These are phyloP conservation scores for Drosophila ogumai DNA, from an alignment of 1,140 invertebrate species.

Conservation along the genomic window DNA sequence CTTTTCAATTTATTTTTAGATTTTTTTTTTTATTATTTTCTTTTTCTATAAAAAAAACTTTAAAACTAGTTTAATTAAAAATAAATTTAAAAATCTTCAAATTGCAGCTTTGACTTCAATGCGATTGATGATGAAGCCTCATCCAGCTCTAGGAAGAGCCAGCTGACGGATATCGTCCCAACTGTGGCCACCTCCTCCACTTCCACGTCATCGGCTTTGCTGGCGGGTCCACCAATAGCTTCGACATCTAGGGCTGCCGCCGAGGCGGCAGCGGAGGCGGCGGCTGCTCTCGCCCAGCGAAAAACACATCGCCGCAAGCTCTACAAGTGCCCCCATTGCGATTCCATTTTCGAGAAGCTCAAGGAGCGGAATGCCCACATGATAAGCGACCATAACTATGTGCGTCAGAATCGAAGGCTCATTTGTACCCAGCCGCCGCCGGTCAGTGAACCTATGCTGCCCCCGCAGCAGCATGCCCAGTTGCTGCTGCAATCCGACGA, in stretches of 20 bases:
- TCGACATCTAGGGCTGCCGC: constrained; percentile 70
- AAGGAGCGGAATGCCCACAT: constrained; percentile 83
- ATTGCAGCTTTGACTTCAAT: constrained; percentile 72
- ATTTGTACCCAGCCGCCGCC: constrained; percentile 68
- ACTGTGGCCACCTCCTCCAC: constrained; percentile 48
- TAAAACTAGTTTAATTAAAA: neutral
- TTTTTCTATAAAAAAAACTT: too few species aligned
- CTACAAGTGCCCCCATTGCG: constrained; percentile 80
- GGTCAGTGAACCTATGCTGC: constrained; percentile 24
- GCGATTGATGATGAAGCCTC: constrained; percentile 56
- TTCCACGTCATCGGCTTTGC: constrained; percentile 69
- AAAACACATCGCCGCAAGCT: constrained; percentile 67
- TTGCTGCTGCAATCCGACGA: constrained; percentile 25
- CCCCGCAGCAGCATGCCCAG: constrained; percentile 32
- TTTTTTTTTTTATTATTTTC: too few species aligned
- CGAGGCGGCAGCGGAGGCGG: constrained; percentile 63
- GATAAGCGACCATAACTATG: constrained; percentile 77
- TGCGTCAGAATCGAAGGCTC: constrained; percentile 79
- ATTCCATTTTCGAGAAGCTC: constrained; percentile 68
- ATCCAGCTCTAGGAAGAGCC: constrained; percentile 51
- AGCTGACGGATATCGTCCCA: constrained; percentile 34
- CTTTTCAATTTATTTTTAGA: too few species aligned
- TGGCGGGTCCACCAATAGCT: constrained; percentile 77
- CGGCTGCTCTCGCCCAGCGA: constrained; percentile 53
- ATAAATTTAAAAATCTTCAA: neutral